A percentile compares a stretch with the other conserved stretches of the same genome.
Conservation (phyloP, 2,113 vertebrate species). For the Pristiophorus japonicus region DNA sequence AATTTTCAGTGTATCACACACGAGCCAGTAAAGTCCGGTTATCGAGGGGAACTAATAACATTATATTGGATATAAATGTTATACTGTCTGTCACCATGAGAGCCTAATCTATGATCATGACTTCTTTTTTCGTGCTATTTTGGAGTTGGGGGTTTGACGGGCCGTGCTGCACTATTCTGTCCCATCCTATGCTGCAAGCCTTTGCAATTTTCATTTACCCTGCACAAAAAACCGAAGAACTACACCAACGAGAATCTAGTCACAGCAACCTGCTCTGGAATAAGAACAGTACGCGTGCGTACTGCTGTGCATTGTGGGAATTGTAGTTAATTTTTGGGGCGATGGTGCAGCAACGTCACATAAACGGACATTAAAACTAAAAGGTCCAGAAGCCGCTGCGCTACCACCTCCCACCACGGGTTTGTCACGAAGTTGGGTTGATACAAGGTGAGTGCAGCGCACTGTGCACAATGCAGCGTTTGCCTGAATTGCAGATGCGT, state of each 20-base stretch:
- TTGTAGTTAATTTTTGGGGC: background rate
- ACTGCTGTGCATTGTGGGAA: background rate
- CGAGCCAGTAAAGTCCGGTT: background rate
- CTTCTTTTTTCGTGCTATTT: background rate
- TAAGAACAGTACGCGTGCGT: background rate
- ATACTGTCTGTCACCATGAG: background rate
- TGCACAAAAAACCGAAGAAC: background rate
- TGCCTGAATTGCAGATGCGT: background rate
- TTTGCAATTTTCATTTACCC: background rate
- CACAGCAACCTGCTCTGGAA: background rate
- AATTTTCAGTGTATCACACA: background rate
- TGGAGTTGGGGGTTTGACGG: background rate
- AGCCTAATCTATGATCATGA: background rate
- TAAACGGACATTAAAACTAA: background rate
- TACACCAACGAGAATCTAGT: background rate
- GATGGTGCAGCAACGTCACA: background rate
- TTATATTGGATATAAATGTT: background rate
- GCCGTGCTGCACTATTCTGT: background rate
- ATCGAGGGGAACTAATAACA: background rate
- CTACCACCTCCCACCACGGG: slow-evolving; percentile 27
- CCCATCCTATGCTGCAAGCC: background rate
- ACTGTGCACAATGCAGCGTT: background rate
- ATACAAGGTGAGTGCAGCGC: slow-evolving; percentile 16
- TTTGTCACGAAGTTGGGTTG: slow-evolving; percentile 28
- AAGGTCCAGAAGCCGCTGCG: background rate